Conservation (phyloP, 2,113 vertebrate species). For the Dasyornis broadbenti region DNA sequence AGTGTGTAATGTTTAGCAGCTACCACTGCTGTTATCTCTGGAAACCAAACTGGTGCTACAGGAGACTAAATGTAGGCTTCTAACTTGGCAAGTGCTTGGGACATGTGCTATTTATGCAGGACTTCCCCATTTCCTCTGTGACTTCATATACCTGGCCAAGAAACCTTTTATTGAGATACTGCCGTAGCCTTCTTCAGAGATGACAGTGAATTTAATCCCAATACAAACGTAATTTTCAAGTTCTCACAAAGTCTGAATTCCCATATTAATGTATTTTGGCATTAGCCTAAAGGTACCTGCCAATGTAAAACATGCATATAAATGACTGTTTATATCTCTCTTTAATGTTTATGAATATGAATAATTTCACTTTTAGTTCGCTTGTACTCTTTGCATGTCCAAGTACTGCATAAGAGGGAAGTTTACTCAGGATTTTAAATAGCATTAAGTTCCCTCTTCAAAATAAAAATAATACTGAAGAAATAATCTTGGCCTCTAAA, state of each 20-base stretch:
- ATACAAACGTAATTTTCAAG: neutral
- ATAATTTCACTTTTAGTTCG: neutral
- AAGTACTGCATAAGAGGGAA: neutral
- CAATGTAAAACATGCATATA: neutral
- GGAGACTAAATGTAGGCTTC: neutral
- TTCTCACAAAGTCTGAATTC: neutral
- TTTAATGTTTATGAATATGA: neutral
- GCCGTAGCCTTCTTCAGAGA: neutral
- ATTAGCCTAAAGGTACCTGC: neutral
- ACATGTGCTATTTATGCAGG: neutral
- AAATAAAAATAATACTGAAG: neutral
- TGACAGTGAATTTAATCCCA: neutral
- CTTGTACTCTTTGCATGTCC: neutral
- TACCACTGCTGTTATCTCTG: neutral
- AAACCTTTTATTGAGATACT: neutral
- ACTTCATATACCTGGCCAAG: neutral
- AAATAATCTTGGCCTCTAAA: neutral
- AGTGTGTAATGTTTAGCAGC: neutral
- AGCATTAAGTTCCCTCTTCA: neutral
- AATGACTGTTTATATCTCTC: neutral
- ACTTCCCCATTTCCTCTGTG: neutral
- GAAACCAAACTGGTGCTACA: neutral
- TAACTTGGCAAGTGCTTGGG: neutral
- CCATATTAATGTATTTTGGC: neutral
- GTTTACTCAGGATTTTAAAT: neutral